Evolutionary conservation across 1,140 invertebrate species (phyloP).

Genomic region (Bombus balteatus): DNA sequence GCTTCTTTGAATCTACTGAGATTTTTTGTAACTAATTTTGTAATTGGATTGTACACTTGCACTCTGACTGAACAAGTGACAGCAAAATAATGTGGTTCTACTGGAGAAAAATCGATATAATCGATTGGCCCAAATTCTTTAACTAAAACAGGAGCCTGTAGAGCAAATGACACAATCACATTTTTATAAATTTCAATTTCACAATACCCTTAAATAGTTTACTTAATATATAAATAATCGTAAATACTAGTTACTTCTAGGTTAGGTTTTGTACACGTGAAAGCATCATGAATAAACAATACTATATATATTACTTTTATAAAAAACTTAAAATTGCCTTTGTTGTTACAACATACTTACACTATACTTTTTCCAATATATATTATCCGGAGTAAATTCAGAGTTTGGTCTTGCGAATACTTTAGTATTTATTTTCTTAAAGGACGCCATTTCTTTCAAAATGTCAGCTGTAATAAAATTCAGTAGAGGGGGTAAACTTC

Average conservation of each 20-base stretch:
- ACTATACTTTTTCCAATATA: conserved; percentile 93
- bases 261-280: conserved; percentile 64
- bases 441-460: conserved; percentile 82
- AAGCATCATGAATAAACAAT: not conserved
- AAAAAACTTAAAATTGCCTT: not conserved
- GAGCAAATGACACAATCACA: conserved; percentile 42
- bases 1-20: conserved; percentile 93
- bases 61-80: conserved; percentile 95
- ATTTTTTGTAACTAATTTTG: conserved; percentile 92
- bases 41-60: conserved; percentile 95
- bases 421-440: conserved; percentile 89
- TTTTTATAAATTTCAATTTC: conserved; percentile 17
- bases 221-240: not conserved
- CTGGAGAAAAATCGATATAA: conserved; percentile 94
- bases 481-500: conserved; percentile 19
- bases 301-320: not conserved
- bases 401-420: conserved; percentile 87
- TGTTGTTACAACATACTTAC: conserved; percentile 82
- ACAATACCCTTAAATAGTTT: not conserved
- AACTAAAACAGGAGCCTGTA: conserved; percentile 91
- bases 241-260: conserved; percentile 31
- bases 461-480: conserved; percentile 54
- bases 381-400: conserved; percentile 88
- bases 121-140: conserved; percentile 97
- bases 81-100: conserved; percentile 94